Base-by-base conservation (phyloP, 1,140 invertebrate genomes). In the Muscidifurax raptorellus region DNA sequence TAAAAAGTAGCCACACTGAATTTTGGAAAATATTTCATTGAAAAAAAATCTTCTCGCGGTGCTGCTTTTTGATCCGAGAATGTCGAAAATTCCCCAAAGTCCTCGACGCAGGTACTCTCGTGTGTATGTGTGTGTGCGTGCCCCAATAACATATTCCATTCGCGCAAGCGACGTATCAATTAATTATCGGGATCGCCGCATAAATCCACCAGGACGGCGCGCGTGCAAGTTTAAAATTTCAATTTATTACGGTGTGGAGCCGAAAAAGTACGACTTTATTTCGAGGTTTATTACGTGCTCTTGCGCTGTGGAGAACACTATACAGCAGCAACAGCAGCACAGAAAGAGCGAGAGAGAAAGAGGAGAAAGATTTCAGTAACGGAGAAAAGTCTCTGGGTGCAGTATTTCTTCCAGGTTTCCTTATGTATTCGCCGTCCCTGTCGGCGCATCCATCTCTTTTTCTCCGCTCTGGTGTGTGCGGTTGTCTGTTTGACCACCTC, bases 401-500 rank as follows among this genome's bases (percentile, higher is more conserved):
- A 47, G 82, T 78, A 83, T 83, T 83, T 83, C 82, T 83, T 72
- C 40, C 25, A 52, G 9, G 59, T 75, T 74, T 75, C 52, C 72
- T 82, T 69, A 77, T 83, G 64, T 40, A 76, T 79, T 83, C 52
- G 28, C 44, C 67, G n/a, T 79, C 77, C 72, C 77, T 66, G 22
- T 80, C 30, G 36, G 52, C 59, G 72, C 74, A 83, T 83, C 75
- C 75, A 25, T 83, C 75, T 83, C 75, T 71, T 18, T 83, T 74
- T 78, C 82, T 75, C 67, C 67, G 15, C 7, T 13, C 25, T n/a
- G 36, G 64, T 59, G 72, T 25, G 64, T 59, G 72, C 18, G 82
- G 59, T 44, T 77, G 64, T 83, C 72, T 47, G 74, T 83, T 83
- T 83, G 82, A 83, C 82, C 82, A 83, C 74, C 74, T 83, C 74